Evolutionary conservation across 2,888 invertebrate genomes (phyloP), one percentile per base, ranked within the genome.

Genomic region (Pandemis heparana): DNA sequence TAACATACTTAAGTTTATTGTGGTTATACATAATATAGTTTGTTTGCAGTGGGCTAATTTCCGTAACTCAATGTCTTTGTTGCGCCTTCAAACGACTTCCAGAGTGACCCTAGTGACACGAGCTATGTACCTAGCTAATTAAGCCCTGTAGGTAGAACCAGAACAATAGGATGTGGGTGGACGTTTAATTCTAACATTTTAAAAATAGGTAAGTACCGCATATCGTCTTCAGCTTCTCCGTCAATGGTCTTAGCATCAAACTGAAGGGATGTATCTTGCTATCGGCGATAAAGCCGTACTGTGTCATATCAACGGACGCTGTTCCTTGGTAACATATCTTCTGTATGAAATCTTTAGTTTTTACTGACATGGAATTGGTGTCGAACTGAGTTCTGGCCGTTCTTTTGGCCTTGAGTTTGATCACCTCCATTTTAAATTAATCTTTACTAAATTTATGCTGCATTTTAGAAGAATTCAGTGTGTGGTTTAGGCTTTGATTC

Each of bases 231-330:
- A 89, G 70, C 46, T 85, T 82, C 6, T 78, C 75, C 46, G 79
- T 78, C 18, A 88, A 70, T 0, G 88, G 86, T 39, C 81, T 83
- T 0, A 87, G 68, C 46, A 86, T 43, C 18, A 83, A 75, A 16
- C 82, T 80, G 1, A 83, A 72, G 0, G 81, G 83, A 48, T 79
- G 76, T 9, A 80, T 23, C 69, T 85, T 84, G 46, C 82, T 85
- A 64, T 89, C 86, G 18, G 69, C 79, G 14, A 87, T 80, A 61
- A 90, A 90, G 2, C 90, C 90, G 60, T 85, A 78, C 16, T 79
- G 81, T 0, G 88, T 90, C 90, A 90, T 90, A 70, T 90, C 90
- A 12, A 87, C 79, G 0, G 87, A 87, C 0, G 87, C 86, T 0
- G 85, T 77, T 66, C 82, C 78, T 70, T 78, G 86, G 70, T 83